A percentile compares a stretch with the other conserved stretches of the same genome.
Evolutionary conservation across 2,113 vertebrate species (phyloP).

Genomic region (Geothlypis trichas): DNA sequence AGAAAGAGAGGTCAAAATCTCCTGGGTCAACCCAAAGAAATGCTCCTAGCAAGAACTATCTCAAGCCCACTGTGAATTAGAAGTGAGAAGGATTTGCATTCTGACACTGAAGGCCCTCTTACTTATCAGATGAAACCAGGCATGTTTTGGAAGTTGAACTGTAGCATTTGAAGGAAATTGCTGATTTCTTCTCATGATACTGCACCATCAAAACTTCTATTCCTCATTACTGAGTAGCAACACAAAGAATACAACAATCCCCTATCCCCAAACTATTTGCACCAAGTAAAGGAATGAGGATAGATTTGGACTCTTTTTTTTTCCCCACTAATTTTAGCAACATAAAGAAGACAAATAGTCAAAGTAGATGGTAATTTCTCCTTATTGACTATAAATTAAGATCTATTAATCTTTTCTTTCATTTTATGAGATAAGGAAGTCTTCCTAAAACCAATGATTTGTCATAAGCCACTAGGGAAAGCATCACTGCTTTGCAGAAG

Average conservation of each 20-base stretch:
- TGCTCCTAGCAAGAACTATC: not conserved
- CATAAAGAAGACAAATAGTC: not conserved
- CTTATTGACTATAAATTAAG: not conserved
- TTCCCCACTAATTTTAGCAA: not conserved
- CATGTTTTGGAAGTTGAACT: constrained; percentile 16
- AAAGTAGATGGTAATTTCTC: not conserved
- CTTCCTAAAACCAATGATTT: not conserved
- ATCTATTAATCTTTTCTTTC: not conserved
- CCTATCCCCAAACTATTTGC: not conserved
- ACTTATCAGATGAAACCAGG: not conserved
- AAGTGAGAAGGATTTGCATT: not conserved
- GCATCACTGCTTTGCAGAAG: not conserved
- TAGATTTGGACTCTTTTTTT: not conserved
- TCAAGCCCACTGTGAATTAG: not conserved
- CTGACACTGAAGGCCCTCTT: not conserved
- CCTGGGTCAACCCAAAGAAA: not conserved
- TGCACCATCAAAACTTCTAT: not conserved
- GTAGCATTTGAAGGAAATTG: constrained; percentile 16
- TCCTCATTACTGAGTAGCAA: not conserved
- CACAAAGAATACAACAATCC: not conserved
- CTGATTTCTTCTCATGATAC: not conserved
- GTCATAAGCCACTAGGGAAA: not conserved
- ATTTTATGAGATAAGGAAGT: not conserved
- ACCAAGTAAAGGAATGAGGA: not conserved
- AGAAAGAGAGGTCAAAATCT: not conserved